Evolutionary conservation across 2,113 vertebrate genomes (phyloP).

Genomic region (Halcyon malimbica): DNA sequence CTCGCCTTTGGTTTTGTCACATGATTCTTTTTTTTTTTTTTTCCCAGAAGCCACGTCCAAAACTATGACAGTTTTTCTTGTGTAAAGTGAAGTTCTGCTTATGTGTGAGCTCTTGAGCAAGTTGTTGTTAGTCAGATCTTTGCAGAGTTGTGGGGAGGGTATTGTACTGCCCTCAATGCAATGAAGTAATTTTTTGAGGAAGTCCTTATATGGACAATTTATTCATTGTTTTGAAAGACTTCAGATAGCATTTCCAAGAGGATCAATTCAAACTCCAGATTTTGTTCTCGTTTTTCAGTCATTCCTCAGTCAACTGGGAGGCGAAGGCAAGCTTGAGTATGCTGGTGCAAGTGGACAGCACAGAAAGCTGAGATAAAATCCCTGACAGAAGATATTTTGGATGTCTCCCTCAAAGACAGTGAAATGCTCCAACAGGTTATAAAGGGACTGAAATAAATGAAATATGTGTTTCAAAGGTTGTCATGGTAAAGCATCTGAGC

Average conservation of each 20-base stretch:
- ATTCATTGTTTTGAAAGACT: neutral
- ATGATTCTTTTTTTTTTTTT: neutral
- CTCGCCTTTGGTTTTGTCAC: neutral
- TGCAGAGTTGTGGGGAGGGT: neutral
- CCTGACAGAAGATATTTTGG: neutral
- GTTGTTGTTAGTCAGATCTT: neutral
- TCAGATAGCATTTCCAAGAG: neutral
- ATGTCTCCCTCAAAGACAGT: neutral
- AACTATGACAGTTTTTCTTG: neutral
- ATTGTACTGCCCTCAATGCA: neutral
- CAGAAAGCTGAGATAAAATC: neutral
- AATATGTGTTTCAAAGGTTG: neutral
- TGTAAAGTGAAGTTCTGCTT: neutral
- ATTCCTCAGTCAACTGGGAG: neutral
- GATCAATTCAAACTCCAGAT: neutral
- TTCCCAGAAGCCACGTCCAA: neutral
- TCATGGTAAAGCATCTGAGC: neutral
- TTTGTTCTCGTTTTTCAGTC: neutral
- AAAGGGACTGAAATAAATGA: slow-evolving; percentile 1
- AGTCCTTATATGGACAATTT: neutral
- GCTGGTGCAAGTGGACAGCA: neutral
- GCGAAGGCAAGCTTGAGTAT: neutral
- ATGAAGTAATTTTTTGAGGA: slow-evolving; percentile 14
- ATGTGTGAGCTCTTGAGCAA: neutral
- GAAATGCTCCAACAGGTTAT: neutral